phyloP scores from a whole-genome alignment of 2,888 invertebrate species.

The Drosophila borborema region DNA sequence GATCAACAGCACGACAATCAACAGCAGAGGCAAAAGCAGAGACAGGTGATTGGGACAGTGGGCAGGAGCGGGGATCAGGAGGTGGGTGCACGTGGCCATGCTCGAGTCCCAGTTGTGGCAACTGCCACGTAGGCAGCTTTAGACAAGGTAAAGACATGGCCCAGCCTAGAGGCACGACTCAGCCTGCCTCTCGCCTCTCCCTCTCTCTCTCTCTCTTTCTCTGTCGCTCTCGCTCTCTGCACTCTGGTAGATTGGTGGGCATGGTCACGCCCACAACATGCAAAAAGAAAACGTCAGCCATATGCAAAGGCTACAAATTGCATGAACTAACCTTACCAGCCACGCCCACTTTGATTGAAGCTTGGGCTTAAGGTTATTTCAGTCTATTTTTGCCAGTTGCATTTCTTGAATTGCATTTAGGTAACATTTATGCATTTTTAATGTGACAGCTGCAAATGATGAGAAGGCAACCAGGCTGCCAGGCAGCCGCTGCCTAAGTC shows the following conservation, averaged over 20 bases:
- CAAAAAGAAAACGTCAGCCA: slow-evolving; percentile 17
- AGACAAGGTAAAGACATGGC: slow-evolving; percentile 75
- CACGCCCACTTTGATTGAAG: slow-evolving; percentile 57
- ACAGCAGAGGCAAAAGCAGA: slow-evolving; percentile 61
- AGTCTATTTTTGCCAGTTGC: slow-evolving; percentile 62
- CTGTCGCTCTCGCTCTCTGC: slow-evolving; percentile 4
- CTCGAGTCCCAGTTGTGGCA: slow-evolving; percentile 25
- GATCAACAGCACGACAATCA: slow-evolving; percentile 79
- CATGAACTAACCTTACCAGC: slow-evolving; percentile 12
- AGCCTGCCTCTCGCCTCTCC: neutral
- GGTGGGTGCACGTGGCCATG: slow-evolving; percentile 6
- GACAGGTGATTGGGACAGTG: slow-evolving; percentile 38
- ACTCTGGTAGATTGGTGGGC: slow-evolving; percentile 25
- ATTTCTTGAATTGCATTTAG: slow-evolving; percentile 75
- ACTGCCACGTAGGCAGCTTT: slow-evolving; percentile 35
- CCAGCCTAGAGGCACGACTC: slow-evolving; percentile 58
- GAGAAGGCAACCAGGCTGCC: slow-evolving; percentile 49
- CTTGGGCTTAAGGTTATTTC: slow-evolving; percentile 1
- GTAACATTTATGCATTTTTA: slow-evolving; percentile 83
- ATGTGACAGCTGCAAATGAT: slow-evolving; percentile 81
- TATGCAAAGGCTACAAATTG: slow-evolving; percentile 44
- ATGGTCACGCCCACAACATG: slow-evolving; percentile 13
- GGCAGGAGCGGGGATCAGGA: neutral
- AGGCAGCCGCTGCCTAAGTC: slow-evolving; percentile 1
- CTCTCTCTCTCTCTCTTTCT: neutral